Conservation (phyloP, 2,797 vertebrate species). For the Crenuchus spilurus region DNA sequence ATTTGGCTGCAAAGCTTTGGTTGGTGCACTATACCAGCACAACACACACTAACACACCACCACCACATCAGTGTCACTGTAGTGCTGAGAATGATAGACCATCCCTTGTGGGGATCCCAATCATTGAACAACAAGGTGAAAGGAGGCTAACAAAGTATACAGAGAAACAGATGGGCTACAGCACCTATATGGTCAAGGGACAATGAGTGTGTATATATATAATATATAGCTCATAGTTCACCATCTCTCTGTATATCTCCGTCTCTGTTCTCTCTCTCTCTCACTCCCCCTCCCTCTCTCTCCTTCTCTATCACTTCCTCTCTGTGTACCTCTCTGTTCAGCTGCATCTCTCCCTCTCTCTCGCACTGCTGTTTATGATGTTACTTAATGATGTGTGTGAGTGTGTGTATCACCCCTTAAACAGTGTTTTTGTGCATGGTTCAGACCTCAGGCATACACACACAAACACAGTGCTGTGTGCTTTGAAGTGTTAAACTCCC, state of each 20-base stretch:
- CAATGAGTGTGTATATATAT: too few relatives aligned
- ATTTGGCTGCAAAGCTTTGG: too few relatives aligned
- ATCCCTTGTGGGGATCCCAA: too few relatives aligned
- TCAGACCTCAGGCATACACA: conserved; percentile 36
- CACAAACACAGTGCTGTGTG: conserved; percentile 5
- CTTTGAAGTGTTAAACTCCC: conserved; percentile 47
- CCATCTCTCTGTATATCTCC: not conserved
- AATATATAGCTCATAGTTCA: too few relatives aligned
- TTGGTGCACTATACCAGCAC: too few relatives aligned
- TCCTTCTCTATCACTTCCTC: not conserved
- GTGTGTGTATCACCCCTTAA: conserved; percentile 35
- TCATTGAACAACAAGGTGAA: too few relatives aligned
- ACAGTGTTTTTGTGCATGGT: conserved; percentile 32
- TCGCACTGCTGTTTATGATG: conserved; percentile 18
- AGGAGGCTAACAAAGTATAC: too few relatives aligned
- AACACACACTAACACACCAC: too few relatives aligned
- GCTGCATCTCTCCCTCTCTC: not conserved
- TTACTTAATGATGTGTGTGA: conserved; percentile 45
- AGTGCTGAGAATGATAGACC: too few relatives aligned
- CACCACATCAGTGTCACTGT: too few relatives aligned
- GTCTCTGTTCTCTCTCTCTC: not conserved
- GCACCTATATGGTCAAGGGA: too few relatives aligned
- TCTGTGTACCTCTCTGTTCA: not conserved
- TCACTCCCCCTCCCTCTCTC: not conserved
- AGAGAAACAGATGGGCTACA: too few relatives aligned